phyloP scores from a whole-genome alignment of 2,888 invertebrate species.

The Cheilosia soror region DNA sequence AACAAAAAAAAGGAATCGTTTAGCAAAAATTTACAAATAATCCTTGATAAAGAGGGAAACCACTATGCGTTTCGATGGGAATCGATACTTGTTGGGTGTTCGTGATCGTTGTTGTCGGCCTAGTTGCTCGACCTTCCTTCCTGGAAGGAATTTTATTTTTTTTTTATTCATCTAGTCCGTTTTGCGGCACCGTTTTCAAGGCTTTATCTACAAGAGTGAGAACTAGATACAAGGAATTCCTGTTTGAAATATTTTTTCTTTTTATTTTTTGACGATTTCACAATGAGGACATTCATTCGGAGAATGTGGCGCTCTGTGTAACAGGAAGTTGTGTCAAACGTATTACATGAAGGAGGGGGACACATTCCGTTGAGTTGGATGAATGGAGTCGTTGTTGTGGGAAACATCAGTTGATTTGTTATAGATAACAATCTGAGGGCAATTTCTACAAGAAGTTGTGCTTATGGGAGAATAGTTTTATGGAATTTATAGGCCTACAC shows the following conservation, averaged over 20 bases:
- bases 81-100: conserved; percentile 71
- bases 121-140: conserved; percentile 58
- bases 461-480: conserved; percentile 35
- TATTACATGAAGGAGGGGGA: conserved; percentile 47
- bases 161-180: conserved; percentile 31
- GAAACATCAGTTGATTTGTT: conserved; percentile 54
- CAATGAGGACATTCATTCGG: conserved; percentile 64
- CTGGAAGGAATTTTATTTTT: conserved; percentile 59
- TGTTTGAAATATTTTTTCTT: conserved; percentile 32
- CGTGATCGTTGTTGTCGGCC: conserved; percentile 20
- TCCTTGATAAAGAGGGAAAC: conserved; percentile 16
- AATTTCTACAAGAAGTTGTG: conserved; percentile 21
- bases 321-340: conserved; percentile 59
- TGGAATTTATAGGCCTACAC: conserved; percentile 1
- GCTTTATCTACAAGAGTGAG: conserved; percentile 15
- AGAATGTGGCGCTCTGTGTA: conserved; percentile 66
- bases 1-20: conserved; percentile 26
- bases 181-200: conserved; percentile 30
- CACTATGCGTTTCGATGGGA: conserved; percentile 18
- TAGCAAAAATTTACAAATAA: neutral
- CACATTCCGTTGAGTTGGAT: conserved; percentile 23
- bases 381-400: conserved; percentile 69
- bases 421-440: conserved; percentile 62
- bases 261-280: conserved; percentile 6
- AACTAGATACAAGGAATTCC: conserved; percentile 5